These are phyloP conservation scores for Holothuria scabra DNA, from an alignment of 53 echinoderm and acorn worm species.

Conservation along the genomic window DNA sequence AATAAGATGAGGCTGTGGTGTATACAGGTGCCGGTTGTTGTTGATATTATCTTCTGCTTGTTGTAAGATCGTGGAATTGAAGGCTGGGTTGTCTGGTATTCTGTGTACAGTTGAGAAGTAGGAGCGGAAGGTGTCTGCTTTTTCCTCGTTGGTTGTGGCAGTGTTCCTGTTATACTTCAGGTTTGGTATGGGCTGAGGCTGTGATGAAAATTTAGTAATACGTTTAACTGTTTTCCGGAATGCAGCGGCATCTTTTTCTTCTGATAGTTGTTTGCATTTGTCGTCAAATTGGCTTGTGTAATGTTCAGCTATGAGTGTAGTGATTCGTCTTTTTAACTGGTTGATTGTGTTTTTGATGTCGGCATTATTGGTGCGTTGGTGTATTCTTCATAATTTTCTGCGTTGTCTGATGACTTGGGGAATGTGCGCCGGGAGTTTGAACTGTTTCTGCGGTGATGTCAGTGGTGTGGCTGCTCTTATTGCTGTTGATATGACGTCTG, in stretches of 20 bases:
- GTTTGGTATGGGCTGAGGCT: background rate
- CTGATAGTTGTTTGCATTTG: constrained; percentile 10
- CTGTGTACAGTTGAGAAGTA: constrained; percentile 9
- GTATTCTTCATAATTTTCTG: no score
- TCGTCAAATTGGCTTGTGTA: background rate
- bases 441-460: background rate
- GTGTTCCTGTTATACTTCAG: background rate
- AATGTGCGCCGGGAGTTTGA: background rate
- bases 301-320: background rate
- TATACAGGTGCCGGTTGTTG: no score
- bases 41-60: background rate
- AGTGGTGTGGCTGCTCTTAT: background rate
- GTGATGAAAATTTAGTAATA: background rate
- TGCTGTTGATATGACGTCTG: background rate
- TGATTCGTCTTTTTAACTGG: background rate
- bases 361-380: no score
- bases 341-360: no score
- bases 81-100: background rate
- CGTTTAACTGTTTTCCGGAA: constrained; percentile 2
- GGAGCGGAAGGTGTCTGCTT: constrained; percentile 2
- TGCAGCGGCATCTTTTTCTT: background rate
- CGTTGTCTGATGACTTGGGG: background rate
- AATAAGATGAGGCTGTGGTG: no score
- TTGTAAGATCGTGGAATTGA: background rate
- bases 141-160: background rate